These are phyloP conservation scores for Myanophis thanlyinensis DNA, from an alignment of 2,113 vertebrate genomes.

Conservation along the genomic window DNA sequence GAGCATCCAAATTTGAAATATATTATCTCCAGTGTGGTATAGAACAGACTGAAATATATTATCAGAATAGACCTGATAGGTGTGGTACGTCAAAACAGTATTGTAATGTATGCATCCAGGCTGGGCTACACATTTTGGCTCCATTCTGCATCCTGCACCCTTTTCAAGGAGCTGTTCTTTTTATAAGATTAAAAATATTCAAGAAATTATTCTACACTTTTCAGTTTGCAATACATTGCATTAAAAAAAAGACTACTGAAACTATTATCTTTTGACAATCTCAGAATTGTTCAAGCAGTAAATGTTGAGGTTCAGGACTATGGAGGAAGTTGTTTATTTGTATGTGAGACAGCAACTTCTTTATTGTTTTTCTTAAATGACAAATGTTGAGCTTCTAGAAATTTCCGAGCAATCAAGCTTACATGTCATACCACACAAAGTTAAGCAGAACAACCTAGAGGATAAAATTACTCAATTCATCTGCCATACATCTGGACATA, in stretches of 20 bases:
- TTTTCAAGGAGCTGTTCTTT: not conserved
- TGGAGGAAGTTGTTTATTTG: not conserved
- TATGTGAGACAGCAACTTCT: not conserved
- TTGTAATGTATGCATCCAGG: not conserved
- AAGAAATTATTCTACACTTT: not conserved
- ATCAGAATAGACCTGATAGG: not conserved
- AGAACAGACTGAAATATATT: not conserved
- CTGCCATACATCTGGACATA: constrained; percentile 48
- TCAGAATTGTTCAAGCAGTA: not conserved
- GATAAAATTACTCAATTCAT: constrained; percentile 58
- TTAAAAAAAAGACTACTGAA: not conserved
- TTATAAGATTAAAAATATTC: not conserved
- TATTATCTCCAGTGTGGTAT: not conserved
- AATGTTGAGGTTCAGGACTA: not conserved
- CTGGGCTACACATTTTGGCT: not conserved
- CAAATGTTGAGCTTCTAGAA: constrained; percentile 31
- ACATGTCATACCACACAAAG: constrained; percentile 43
- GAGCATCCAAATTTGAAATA: not conserved
- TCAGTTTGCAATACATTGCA: not conserved
- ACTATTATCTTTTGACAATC: not conserved
- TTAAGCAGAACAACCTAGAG: constrained; percentile 37
- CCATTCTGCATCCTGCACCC: not conserved
- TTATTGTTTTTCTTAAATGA: not conserved
- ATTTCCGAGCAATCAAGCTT: constrained; percentile 25
- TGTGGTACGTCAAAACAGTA: not conserved